Conservation (phyloP, 2,888 invertebrate species). For the Lysandra bellargus region DNA sequence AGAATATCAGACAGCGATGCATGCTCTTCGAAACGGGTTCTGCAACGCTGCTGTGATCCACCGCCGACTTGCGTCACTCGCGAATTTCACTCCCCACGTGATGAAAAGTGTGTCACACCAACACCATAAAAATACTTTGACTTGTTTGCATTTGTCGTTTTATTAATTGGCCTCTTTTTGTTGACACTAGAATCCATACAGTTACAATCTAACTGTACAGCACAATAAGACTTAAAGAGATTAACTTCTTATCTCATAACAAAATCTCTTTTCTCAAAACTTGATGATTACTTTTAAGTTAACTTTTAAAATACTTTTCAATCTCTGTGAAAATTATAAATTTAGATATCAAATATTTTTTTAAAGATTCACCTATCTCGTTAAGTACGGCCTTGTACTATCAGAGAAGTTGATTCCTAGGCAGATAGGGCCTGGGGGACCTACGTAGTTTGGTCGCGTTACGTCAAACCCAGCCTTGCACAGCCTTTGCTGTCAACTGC, state of each 20-base stretch:
- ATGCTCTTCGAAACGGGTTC: neutral
- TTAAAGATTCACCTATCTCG: neutral
- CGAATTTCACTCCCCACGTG: neutral
- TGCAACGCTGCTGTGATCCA: neutral
- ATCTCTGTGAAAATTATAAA: no score
- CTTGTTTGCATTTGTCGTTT: neutral
- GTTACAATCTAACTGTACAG: neutral
- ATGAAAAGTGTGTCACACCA: slow-evolving; percentile 1
- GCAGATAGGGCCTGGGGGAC: no score
- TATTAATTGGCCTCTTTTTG: neutral
- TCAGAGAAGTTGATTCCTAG: no score
- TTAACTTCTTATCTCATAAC: no score
- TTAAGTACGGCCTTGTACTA: neutral
- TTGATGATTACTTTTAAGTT: no score
- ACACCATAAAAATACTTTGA: neutral
- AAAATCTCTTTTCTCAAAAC: no score
- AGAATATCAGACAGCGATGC: neutral
- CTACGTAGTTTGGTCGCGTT: no score
- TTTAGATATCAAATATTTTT: no score
- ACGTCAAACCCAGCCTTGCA: no score
- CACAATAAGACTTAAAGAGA: no score
- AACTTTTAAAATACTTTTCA: no score
- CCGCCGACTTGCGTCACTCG: neutral
- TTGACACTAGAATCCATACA: neutral
- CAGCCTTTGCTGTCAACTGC: no score